phyloP scores from a whole-genome alignment of 2,113 vertebrate species.

The human region GRCh38 chr14:69580501-69581000 shows the following conservation, averaged over 20 bases:
- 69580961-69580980: not conserved
- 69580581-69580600: not conserved
- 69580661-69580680: not conserved
- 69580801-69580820: no score
- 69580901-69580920: not conserved
- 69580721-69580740: not conserved
- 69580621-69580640: not conserved
- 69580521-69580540: not conserved
- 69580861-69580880: not conserved
- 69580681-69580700: not conserved
- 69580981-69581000: not conserved
- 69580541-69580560: not conserved
- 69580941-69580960: conserved; percentile 11
- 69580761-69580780: no score
- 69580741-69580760: no score
- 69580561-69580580: not conserved
- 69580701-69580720: not conserved
- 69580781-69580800: no score
- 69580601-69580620: not conserved
- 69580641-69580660: not conserved
- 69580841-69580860: not conserved
- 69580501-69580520: not conserved
- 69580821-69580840: no score
- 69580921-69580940: not conserved
- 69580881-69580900: not conserved